phyloP scores from a whole-genome alignment of 2,113 vertebrate species.

The Tinamus guttatus region DNA sequence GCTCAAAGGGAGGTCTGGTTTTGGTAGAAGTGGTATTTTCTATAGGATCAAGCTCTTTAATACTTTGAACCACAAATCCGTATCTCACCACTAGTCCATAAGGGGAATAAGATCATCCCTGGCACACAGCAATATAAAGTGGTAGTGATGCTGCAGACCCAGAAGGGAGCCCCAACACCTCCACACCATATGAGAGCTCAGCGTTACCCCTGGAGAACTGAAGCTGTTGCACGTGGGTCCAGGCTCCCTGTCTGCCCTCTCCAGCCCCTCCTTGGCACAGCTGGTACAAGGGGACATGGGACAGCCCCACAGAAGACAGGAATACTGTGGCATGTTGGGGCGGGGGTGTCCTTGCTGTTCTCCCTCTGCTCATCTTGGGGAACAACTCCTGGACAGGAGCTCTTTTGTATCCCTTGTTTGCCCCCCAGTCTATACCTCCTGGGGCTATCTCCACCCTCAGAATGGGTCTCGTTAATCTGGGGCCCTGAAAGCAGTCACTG shows the following conservation, averaged over 20 bases:
- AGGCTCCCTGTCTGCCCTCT: not conserved
- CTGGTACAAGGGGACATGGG: not conserved
- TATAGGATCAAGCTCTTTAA: not conserved
- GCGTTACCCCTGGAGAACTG: not conserved
- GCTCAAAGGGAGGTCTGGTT: not conserved
- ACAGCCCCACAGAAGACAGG: not conserved
- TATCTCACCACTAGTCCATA: not conserved
- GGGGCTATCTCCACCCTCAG: not conserved
- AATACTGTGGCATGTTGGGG: not conserved
- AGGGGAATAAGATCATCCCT: not conserved
- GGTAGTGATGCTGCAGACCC: fast-evolving
- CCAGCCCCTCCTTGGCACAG: not conserved
- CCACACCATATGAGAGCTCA: not conserved
- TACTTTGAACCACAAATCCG: not conserved
- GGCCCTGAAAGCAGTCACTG: not conserved
- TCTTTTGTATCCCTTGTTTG: not conserved
- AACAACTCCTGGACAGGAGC: not conserved
- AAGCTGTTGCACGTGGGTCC: not conserved
- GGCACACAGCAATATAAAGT: not conserved
- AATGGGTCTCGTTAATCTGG: fast-evolving
- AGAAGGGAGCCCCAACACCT: not conserved
- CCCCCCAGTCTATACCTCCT: not conserved
- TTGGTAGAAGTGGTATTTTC: not conserved
- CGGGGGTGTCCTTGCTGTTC: not conserved
- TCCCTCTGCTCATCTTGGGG: not conserved